phyloP scores from a whole-genome alignment of 2,797 vertebrate genomes.

The Myotis planiceps region DNA sequence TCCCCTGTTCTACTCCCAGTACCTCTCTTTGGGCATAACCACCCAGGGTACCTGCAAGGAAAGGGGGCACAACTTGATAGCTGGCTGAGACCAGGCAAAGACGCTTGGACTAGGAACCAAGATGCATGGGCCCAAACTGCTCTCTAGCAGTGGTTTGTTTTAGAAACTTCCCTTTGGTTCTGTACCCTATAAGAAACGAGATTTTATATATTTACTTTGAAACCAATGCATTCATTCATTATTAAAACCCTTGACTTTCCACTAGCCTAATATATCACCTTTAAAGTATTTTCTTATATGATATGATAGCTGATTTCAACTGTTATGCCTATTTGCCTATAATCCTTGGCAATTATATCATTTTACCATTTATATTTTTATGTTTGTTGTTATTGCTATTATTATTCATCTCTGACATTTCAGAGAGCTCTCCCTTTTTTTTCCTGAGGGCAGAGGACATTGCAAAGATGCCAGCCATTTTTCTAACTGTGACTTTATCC shows the following conservation, averaged over 20 bases:
- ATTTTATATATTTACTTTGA: background rate
- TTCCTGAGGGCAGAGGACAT: background rate
- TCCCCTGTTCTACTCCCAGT: background rate
- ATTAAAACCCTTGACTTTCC: background rate
- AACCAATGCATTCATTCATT: background rate
- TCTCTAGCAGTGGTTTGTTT: background rate
- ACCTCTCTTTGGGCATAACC: background rate
- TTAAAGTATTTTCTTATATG: background rate
- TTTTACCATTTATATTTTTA: background rate
- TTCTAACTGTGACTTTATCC: background rate
- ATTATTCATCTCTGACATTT: background rate
- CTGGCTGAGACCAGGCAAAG: background rate
- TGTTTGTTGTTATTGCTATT: background rate
- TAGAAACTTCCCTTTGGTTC: background rate
- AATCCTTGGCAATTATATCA: background rate
- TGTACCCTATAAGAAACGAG: background rate
- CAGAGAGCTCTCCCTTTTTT: background rate
- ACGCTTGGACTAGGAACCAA: background rate
- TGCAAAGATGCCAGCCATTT: background rate
- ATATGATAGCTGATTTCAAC: background rate
- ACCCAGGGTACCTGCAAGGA: background rate
- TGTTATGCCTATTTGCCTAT: background rate
- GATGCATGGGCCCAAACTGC: background rate
- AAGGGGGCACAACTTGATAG: fast-evolving
- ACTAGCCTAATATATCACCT: background rate